phyloP scores from a whole-genome alignment of 2,888 invertebrate genomes.

The Caenorhabditis wallacei region DNA sequence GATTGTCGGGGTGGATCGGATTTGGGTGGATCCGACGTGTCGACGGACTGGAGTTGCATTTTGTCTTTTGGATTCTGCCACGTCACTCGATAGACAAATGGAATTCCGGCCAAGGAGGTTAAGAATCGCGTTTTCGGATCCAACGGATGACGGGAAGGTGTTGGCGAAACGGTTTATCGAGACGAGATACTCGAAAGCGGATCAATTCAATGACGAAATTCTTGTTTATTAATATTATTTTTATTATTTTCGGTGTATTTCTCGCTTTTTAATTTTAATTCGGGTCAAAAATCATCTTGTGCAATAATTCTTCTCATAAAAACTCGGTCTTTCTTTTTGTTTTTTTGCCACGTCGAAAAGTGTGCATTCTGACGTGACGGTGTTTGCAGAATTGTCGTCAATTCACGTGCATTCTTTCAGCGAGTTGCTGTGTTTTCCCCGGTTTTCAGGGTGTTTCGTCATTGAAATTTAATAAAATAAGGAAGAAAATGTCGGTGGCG shows the following conservation, averaged over 20 bases:
- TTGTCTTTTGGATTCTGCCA: slow-evolving; percentile 48
- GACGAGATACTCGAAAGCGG: slow-evolving; percentile 25
- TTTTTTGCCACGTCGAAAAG: slow-evolving; percentile 36
- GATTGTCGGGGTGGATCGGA: slow-evolving; percentile 60
- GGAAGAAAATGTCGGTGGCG: neutral
- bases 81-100: slow-evolving; percentile 35
- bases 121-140: slow-evolving; percentile 51
- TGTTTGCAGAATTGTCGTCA: slow-evolving; percentile 51
- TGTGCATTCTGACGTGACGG: slow-evolving; percentile 32
- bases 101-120: slow-evolving; percentile 35
- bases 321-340: neutral
- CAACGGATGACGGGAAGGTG: slow-evolving; percentile 29
- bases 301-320: no score
- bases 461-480: neutral
- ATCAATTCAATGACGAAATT: slow-evolving; percentile 33
- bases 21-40: slow-evolving; percentile 38
- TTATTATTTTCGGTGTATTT: neutral
- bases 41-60: slow-evolving; percentile 18
- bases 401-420: slow-evolving; percentile 1
- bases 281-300: no score
- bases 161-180: slow-evolving; percentile 25
- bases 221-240: slow-evolving; percentile 28
- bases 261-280: neutral
- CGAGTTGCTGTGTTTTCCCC: no score
- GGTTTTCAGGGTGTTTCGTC: slow-evolving; percentile 3